Base-by-base conservation (phyloP, 1,140 invertebrate species). In the Halotydeus destructor region DNA sequence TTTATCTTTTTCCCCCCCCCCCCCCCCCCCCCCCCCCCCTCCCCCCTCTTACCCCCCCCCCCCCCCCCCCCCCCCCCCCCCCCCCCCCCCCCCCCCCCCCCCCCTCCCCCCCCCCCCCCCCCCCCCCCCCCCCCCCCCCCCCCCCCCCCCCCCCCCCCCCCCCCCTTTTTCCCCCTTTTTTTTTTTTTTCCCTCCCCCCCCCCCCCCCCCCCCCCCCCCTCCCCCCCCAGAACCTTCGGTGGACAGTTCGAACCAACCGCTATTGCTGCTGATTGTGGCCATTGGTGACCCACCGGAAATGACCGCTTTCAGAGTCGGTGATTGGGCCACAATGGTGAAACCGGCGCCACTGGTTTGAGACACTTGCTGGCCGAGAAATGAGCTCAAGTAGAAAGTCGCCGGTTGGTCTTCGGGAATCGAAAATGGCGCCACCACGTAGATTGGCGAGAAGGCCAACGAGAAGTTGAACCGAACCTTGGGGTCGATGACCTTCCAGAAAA, bases 11-110 rank as follows among this genome's bases (percentile, higher is more conserved):
- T 30, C 28, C n/a, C 28, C 11, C 28, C 28, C n/a, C n/a, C 28
- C 28, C n/a, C 28, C n/a, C n/a, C 28, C 11, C 28, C 28, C 11
- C n/a, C 28, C 11, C 46, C 44, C 34, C 36, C 34, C 21, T 56
- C 28, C 11, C 11, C 28, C 28, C 11, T n/a, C 11, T 12, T 30
- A n/a, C 11, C 28, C 28, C n/a, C 28, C 28, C 11, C 28, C n/a
- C 28, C 48, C 38, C 14, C 35, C 28, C 28, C n/a, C 11, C 11
- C 28, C 28, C n/a, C 28, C 28, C 28, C 11, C 28, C 28, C 11
- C 28, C 28, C 11, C 28, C 28, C 28, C n/a, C 28, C 28, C 11
- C 11, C n/a, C 28, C 28, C n/a, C 28, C 11, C n/a, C 28, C 11
- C 28, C 11, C 11, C 11, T 30, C 11, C 28, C n/a, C 28, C 28